These are phyloP conservation scores for Anarsia innoxiella DNA, from an alignment of 2,888 invertebrate species.

Conservation along the genomic window DNA sequence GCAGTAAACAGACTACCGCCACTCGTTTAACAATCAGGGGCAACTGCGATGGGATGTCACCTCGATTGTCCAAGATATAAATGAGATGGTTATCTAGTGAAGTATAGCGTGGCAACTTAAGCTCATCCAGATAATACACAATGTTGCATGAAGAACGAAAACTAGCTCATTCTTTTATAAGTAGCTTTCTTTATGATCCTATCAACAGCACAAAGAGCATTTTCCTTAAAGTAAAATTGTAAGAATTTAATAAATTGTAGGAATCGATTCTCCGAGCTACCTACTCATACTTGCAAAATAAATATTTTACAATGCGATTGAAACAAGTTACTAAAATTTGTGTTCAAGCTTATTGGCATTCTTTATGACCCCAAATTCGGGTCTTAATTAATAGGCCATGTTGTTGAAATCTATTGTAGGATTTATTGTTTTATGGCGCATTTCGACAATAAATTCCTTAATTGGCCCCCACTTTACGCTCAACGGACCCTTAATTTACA, in stretches of 20 bases:
- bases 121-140: slow-evolving; percentile 4
- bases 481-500: slow-evolving; percentile 63
- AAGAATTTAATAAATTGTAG: too few relatives aligned
- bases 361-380: slow-evolving; percentile 40
- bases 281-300: too few relatives aligned
- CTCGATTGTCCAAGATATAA: slow-evolving; percentile 38
- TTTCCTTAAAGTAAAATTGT: not conserved
- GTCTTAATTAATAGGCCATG: slow-evolving; percentile 61
- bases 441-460: slow-evolving; percentile 67
- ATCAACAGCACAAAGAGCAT: slow-evolving; percentile 2
- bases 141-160: slow-evolving; percentile 7
- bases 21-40: slow-evolving; percentile 30
- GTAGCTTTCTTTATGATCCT: slow-evolving; percentile 3
- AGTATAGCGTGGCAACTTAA: slow-evolving; percentile 17
- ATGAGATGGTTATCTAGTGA: slow-evolving; percentile 36
- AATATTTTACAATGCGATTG: too few relatives aligned
- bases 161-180: slow-evolving; percentile 1
- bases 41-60: slow-evolving; percentile 31
- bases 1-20: slow-evolving; percentile 38
- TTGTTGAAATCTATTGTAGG: slow-evolving; percentile 57
- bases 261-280: too few relatives aligned
- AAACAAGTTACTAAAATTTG: slow-evolving; percentile 8
- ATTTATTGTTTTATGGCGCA: slow-evolving; percentile 72
- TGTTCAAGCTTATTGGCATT: slow-evolving; percentile 15
- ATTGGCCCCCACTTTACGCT: slow-evolving; percentile 65